Evolutionary conservation across 2,113 vertebrate genomes (phyloP).

Genomic region (Pseudopipra pipra): DNA sequence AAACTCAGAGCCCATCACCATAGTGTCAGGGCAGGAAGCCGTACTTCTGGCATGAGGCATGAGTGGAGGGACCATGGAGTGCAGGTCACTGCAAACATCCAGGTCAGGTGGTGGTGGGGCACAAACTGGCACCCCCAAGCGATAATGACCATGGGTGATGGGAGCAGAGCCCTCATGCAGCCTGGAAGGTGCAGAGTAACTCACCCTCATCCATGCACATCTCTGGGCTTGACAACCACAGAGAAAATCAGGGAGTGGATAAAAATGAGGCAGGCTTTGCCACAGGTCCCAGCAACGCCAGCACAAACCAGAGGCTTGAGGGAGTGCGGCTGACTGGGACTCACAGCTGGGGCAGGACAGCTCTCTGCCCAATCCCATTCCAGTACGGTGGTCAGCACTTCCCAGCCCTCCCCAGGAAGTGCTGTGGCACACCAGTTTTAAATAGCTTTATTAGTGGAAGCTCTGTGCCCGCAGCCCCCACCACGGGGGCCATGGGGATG

Average conservation of each 20-base stretch:
- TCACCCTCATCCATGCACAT: neutral
- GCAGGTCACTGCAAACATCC: neutral
- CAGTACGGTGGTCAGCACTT: fast-evolving
- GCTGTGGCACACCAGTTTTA: neutral
- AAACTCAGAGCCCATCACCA: neutral
- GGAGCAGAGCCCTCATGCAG: neutral
- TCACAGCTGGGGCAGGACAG: fast-evolving
- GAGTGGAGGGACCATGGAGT: fast-evolving
- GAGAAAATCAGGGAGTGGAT: neutral
- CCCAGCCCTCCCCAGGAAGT: constrained; percentile 23
- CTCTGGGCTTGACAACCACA: neutral
- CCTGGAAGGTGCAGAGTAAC: neutral
- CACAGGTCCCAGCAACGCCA: neutral
- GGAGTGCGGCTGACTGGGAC: fast-evolving
- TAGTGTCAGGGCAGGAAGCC: neutral
- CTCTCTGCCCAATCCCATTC: neutral
- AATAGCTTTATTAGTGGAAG: constrained; percentile 68
- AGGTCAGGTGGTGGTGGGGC: fast-evolving
- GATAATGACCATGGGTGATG: neutral
- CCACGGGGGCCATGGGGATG: fast-evolving
- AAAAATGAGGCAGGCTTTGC: neutral
- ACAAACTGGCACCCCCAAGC: neutral
- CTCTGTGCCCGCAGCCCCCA: neutral
- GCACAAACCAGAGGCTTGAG: neutral
- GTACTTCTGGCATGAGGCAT: neutral